phyloP scores from a whole-genome alignment of 2,888 invertebrate genomes.

The Mythimna loreyi region DNA sequence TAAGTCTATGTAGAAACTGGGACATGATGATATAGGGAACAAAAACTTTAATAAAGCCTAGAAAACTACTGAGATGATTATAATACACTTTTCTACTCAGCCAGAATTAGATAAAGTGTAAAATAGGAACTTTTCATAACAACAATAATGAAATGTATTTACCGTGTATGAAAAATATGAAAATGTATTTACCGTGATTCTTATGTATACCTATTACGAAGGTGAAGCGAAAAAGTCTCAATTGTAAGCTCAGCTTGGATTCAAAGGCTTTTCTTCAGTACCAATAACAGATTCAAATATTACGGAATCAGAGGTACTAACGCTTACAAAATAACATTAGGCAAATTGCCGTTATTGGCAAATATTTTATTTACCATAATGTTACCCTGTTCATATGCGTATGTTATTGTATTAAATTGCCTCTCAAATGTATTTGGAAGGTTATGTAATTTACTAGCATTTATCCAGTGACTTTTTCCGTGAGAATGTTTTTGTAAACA shows the following conservation, averaged over 20 bases:
- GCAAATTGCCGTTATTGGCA: slow-evolving; percentile 24
- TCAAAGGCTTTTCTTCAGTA: slow-evolving; percentile 16
- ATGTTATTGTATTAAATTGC: slow-evolving; percentile 11
- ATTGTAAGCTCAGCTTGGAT: neutral
- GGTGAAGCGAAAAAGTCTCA: neutral
- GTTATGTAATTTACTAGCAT: slow-evolving; percentile 8
- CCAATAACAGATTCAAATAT: slow-evolving; percentile 17
- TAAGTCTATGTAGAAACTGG: too few relatives aligned
- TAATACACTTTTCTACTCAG: neutral
- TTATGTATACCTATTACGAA: neutral
- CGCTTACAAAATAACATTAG: slow-evolving; percentile 19
- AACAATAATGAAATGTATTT: slow-evolving; percentile 3
- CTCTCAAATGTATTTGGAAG: neutral
- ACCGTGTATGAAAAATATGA: neutral
- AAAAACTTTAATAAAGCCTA: neutral
- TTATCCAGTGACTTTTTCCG: too few relatives aligned
- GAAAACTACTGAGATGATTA: slow-evolving; percentile 14
- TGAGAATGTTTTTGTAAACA: too few relatives aligned
- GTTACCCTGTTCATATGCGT: neutral
- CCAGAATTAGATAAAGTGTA: neutral
- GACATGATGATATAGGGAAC: too few relatives aligned
- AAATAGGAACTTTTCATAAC: neutral
- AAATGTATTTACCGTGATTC: slow-evolving; percentile 4
- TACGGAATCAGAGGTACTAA: slow-evolving; percentile 3
- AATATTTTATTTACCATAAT: slow-evolving; percentile 10